A percentile compares a stretch with the other conserved stretches of the same genome.
Evolutionary conservation across 2,113 vertebrate species (phyloP).

Genomic region (Elgaria multicarinata): DNA sequence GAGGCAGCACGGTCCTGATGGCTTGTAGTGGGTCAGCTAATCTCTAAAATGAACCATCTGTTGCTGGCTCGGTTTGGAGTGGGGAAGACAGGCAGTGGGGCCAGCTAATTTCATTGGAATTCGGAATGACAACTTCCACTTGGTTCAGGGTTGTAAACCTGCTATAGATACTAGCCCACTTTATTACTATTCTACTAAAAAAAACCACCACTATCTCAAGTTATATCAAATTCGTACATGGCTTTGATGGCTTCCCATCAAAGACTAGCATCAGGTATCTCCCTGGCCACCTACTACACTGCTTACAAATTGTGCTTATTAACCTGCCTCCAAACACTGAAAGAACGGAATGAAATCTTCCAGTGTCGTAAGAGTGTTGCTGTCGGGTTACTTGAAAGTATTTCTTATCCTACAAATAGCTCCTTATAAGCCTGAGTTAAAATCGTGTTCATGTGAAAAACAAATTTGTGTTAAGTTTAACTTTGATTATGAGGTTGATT

Average conservation of each 20-base stretch:
- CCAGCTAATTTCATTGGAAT: not conserved
- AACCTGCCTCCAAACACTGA: not conserved
- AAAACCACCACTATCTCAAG: too few relatives aligned
- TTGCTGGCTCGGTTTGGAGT: not conserved
- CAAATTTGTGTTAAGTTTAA: not conserved
- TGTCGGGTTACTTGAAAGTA: not conserved
- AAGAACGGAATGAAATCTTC: not conserved
- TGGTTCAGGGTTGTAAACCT: not conserved
- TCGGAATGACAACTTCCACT: too few relatives aligned
- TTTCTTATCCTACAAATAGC: not conserved
- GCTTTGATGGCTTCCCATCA: not conserved
- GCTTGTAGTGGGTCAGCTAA: too few relatives aligned
- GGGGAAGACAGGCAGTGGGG: not conserved
- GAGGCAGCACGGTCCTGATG: too few relatives aligned
- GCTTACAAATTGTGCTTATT: not conserved
- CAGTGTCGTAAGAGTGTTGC: not conserved
- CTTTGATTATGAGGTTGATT: not conserved
- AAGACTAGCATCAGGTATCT: not conserved
- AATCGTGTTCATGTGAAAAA: not conserved
- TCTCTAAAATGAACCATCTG: not conserved
- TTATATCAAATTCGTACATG: too few relatives aligned
- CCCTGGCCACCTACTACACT: not conserved
- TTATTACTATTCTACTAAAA: not conserved
- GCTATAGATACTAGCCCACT: not conserved
- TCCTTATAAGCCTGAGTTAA: not conserved